Evolutionary conservation across 2,888 invertebrate species (phyloP), one percentile per base, ranked within the genome.

Genomic region (Microctonus hyperodae): DNA sequence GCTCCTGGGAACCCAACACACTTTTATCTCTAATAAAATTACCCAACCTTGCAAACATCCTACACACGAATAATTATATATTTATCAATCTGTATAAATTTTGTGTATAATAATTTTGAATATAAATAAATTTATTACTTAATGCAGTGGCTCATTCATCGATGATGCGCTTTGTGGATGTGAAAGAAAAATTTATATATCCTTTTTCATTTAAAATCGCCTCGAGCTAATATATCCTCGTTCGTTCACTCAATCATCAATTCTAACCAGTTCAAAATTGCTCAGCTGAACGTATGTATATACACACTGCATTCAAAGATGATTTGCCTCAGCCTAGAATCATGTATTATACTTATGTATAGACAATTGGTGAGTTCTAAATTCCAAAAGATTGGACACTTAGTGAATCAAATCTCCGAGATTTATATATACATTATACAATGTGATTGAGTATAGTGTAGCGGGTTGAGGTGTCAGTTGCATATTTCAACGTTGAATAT

Each of bases 331-430:
- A 60, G 16, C 60, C 57, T 58, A 58, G 23, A 58, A 37, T 58
- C 37, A 58, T 48, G 37, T 57, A 35, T 35, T 57, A 57, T n/a
- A 28, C 7, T 28, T 28, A 28, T 28, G 7, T 28, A 28, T 28
- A 28, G 4, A 28, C 7, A 28, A 5, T 5, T 28, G 40, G 44
- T 28, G 61, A 31, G 75, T 77, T 76, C 76, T 74, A 77, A 77
- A 77, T 76, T 72, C 73, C 16, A 44, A 44, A 59, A 72, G 73
- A 76, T 77, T 76, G 75, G 74, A 67, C 75, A 77, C 73, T 75
- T 74, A 75, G 73, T 50, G 50, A 16, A 44, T 44, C 44, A 16
- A n/a, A n/a, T n/a, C n/a, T n/a, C n/a, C n/a, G n/a, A 16, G 16
- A 44, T 44, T 44, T 44, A 44, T 44, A 44, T 11, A 35, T 35